A percentile compares a stretch with the other conserved stretches of the same genome.
Conservation (phyloP, 2,888 invertebrate genomes). For the Pandemis heparana region DNA sequence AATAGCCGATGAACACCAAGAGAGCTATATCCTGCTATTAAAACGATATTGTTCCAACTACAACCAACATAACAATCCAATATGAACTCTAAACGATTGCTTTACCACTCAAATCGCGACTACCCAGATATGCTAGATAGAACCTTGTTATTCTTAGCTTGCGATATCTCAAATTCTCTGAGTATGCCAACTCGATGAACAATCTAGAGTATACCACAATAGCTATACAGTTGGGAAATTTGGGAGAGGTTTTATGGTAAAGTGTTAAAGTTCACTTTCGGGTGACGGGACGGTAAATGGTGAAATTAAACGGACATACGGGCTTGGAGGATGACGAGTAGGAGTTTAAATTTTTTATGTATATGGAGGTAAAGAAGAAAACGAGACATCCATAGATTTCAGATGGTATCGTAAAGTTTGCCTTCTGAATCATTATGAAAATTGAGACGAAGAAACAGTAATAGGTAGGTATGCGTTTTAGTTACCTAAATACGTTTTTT, state of each 20-base stretch:
- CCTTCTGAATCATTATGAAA: too few species aligned
- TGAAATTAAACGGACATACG: conserved; percentile 23
- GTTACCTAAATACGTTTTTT: too few species aligned
- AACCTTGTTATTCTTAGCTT: background rate
- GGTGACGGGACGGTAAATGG: background rate
- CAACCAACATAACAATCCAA: background rate
- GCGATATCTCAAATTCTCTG: conserved; percentile 24
- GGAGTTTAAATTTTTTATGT: too few species aligned
- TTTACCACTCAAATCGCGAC: background rate
- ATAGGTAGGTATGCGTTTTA: too few species aligned
- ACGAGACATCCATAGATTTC: too few species aligned
- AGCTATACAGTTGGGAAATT: background rate
- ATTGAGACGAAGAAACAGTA: too few species aligned
- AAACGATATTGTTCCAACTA: background rate
- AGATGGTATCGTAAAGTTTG: too few species aligned
- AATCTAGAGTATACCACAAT: conserved; percentile 10
- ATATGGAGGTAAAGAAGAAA: too few species aligned
- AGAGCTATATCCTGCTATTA: conserved; percentile 1
- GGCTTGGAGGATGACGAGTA: background rate
- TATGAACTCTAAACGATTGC: background rate
- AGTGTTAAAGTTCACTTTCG: conserved; percentile 6
- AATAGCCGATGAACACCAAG: conserved; percentile 21
- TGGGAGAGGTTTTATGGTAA: background rate
- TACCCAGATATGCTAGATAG: background rate
- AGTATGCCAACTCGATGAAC: conserved; percentile 23